phyloP scores from a whole-genome alignment of 2,113 vertebrate species.

The Tautogolabrus adspersus region DNA sequence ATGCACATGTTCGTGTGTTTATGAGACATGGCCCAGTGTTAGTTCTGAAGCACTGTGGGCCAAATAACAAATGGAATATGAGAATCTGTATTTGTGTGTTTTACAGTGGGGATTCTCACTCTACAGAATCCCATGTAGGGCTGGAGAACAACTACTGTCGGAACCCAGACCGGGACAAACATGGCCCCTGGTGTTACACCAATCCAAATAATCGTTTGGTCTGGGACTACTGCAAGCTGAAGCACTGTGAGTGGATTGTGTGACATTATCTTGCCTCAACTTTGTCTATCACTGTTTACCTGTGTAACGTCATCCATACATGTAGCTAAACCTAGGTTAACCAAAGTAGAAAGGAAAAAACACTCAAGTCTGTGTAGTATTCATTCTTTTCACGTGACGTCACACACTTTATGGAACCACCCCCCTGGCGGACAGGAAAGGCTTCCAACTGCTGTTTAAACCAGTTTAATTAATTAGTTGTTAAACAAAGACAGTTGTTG shows the following conservation, averaged over 20 bases:
- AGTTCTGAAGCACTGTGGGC: constrained; percentile 43
- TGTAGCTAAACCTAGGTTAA: background rate
- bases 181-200: constrained; percentile 98
- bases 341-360: background rate
- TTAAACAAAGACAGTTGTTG: too few relatives aligned
- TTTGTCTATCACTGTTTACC: background rate
- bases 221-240: constrained; percentile 97
- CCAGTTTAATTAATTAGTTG: too few relatives aligned
- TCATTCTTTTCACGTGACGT: too few relatives aligned
- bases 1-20: constrained; percentile 21
- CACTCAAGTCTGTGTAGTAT: background rate
- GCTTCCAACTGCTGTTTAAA: too few relatives aligned
- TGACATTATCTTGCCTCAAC: background rate
- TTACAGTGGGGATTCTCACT: constrained; percentile 82
- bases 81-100: constrained; percentile 74
- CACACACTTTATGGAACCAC: background rate
- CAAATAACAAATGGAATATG: constrained; percentile 66
- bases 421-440: too few relatives aligned
- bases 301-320: constrained; percentile 10
- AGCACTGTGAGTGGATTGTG: constrained; percentile 89
- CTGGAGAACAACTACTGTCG: constrained; percentile 94
- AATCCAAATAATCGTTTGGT: constrained; percentile 87
- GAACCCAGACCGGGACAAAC: constrained; percentile 95
- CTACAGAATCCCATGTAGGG: constrained; percentile 83
- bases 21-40: constrained; percentile 26